phyloP scores from a whole-genome alignment of 2,797 vertebrate species.

The Hyperoplus lanceolatus region DNA sequence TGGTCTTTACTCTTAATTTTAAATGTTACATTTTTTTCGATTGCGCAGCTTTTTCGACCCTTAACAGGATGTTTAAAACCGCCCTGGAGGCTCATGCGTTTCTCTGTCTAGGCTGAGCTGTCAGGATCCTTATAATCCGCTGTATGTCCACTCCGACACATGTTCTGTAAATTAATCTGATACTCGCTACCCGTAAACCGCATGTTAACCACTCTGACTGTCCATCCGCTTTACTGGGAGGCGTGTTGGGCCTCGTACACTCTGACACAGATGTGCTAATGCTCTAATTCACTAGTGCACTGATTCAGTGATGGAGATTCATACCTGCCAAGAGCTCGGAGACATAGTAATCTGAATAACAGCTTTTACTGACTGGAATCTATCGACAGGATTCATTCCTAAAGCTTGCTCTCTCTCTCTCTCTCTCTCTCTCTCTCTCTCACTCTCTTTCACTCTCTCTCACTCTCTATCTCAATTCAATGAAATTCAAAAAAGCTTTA shows the following conservation, averaged over 20 bases:
- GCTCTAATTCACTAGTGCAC: slow-evolving; percentile 32
- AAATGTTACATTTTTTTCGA: neutral
- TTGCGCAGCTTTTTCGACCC: neutral
- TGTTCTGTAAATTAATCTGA: slow-evolving; percentile 72
- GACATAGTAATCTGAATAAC: slow-evolving; percentile 74
- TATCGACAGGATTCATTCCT: slow-evolving; percentile 73
- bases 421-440: slow-evolving; percentile 10
- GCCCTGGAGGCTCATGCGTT: neutral
- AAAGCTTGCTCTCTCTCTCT: slow-evolving; percentile 58
- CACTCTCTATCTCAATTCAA: neutral
- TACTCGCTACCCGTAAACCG: slow-evolving; percentile 45
- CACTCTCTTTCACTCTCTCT: neutral
- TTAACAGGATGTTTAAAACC: slow-evolving; percentile 2
- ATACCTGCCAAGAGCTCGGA: slow-evolving; percentile 62
- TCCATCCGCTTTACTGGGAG: slow-evolving; percentile 51
- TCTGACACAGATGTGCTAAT: slow-evolving; percentile 38
- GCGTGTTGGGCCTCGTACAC: neutral
- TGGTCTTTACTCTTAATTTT: neutral
- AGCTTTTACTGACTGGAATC: slow-evolving; percentile 72
- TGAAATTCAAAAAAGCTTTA: too few relatives aligned
- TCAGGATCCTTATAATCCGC: slow-evolving; percentile 69
- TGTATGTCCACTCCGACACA: slow-evolving; percentile 59
- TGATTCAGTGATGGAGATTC: slow-evolving; percentile 7
- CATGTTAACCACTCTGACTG: slow-evolving; percentile 43
- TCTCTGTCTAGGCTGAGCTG: slow-evolving; percentile 40